Base-by-base conservation (phyloP, 2,888 invertebrate species). In the Trissonchulus sp. region DNA sequence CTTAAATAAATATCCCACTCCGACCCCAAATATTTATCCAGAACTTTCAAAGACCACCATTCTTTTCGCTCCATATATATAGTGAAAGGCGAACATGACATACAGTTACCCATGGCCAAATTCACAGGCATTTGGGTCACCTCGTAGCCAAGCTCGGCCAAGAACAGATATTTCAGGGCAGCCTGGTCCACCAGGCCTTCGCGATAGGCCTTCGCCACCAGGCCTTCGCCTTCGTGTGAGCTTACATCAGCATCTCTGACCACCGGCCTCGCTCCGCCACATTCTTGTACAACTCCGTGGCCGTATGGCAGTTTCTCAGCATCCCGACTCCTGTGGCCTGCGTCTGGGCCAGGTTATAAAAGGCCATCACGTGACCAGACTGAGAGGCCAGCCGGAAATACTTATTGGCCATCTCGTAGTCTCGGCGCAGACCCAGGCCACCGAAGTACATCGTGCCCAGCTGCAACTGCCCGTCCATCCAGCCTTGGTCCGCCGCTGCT, bases 401-500 rank as follows among this genome's bases (percentile, higher is more conserved):
- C 86, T 97, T 97, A 82, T 95, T 91, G 0, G 99, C 98, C 83
- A 92, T 88, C 86, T 95, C 95, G 87, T 94, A 96, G 87, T 95
- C 93, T 1, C 85, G 80, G 60, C 82, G 79, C 15, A 85, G 85
- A 68, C 86, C 87, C 73, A 84, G 80, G 23, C 86, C 86, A 81
- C 96, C 92, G 82, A 94, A 94, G 86, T 96, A 94, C 95, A 99
- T 96, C 81, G 94, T 93, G 68, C 97, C 99, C 1, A 99, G 88
- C 84, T 98, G 95, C 76, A 99, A 87, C 83, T 99, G 98, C 0
- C 97, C 98, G 85, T 99, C 99, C 0, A 95, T 96, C 94, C 96
- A 97, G 75, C 97, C 97, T 86, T 99, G 97, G 84, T 98, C 97
- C 63, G 99, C 96, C 15, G 99, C 95, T 85, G 92, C 89, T 31